A percentile compares a stretch with the other conserved stretches of the same genome.
Evolutionary conservation across 2,113 vertebrate species (phyloP).

Genomic region (Marmota flaviventris): DNA sequence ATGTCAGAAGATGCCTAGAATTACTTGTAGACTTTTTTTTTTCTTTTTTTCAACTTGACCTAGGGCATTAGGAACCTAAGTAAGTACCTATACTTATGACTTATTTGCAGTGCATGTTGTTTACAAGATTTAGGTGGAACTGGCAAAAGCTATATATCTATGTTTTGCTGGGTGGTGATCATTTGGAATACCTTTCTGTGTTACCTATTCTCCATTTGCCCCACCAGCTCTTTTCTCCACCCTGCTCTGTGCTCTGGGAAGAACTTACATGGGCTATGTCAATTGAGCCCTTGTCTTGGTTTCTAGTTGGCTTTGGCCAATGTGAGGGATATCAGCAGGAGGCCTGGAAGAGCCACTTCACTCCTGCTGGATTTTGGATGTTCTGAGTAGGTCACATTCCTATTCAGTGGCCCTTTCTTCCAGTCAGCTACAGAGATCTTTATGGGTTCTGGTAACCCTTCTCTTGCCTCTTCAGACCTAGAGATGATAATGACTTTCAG

Average conservation of each 20-base stretch:
- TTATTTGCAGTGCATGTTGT: neutral
- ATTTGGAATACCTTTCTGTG: neutral
- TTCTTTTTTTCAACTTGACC: neutral
- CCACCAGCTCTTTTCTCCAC: neutral
- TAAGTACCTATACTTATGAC: neutral
- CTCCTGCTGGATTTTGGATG: neutral
- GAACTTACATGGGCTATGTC: neutral
- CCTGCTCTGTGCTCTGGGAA: neutral
- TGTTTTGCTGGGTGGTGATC: neutral
- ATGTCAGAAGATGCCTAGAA: neutral
- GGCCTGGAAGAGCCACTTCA: neutral
- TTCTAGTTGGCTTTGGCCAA: neutral
- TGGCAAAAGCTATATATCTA: neutral
- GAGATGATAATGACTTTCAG: neutral
- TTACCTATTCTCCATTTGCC: neutral
- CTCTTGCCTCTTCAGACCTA: neutral
- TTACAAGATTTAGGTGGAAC: neutral
- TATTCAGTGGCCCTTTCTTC: neutral
- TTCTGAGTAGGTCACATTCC: neutral
- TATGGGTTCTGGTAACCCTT: conserved; percentile 8
- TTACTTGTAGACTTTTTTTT: neutral
- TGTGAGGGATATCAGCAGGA: neutral
- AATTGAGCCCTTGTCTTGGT: neutral
- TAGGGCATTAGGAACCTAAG: neutral
- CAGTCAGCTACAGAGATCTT: neutral